These are phyloP conservation scores for Rhinella marina DNA, from an alignment of 2,797 vertebrate genomes.

Conservation along the genomic window DNA sequence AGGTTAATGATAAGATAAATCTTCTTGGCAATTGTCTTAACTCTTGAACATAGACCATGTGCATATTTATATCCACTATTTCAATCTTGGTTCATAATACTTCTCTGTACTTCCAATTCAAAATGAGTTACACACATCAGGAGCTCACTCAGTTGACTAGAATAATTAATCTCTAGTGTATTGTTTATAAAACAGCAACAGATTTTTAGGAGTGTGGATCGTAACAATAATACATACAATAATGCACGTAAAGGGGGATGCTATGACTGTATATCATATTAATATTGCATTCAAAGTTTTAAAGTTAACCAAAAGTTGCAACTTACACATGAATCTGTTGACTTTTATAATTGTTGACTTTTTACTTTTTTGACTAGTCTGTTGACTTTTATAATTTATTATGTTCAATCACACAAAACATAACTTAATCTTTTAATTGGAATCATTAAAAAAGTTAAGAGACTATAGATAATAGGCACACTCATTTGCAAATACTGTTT, in stretches of 20 bases:
- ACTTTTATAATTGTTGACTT: no score
- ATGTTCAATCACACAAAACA: no score
- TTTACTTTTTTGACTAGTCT: no score
- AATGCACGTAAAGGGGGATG: not conserved
- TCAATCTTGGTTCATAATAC: not conserved
- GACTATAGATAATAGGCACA: no score
- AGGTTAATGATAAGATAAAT: constrained; percentile 53
- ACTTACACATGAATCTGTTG: no score
- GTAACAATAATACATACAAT: not conserved
- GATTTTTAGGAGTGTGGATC: not conserved
- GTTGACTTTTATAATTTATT: no score
- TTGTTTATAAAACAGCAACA: constrained; percentile 15
- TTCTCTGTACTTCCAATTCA: constrained; percentile 20
- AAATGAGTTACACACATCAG: constrained; percentile 22
- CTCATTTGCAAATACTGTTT: no score
- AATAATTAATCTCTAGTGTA: constrained; percentile 45
- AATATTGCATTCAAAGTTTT: no score
- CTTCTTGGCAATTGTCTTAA: constrained; percentile 30
- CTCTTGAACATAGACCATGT: constrained; percentile 19
- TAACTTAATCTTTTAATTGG: no score
- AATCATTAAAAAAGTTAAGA: no score
- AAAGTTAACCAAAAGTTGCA: not conserved
- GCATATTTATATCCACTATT: constrained; percentile 21
- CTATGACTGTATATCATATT: not conserved
- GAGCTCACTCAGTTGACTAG: not conserved